phyloP scores from a whole-genome alignment of 2,888 invertebrate species.

The Cecidostiba fungosa region DNA sequence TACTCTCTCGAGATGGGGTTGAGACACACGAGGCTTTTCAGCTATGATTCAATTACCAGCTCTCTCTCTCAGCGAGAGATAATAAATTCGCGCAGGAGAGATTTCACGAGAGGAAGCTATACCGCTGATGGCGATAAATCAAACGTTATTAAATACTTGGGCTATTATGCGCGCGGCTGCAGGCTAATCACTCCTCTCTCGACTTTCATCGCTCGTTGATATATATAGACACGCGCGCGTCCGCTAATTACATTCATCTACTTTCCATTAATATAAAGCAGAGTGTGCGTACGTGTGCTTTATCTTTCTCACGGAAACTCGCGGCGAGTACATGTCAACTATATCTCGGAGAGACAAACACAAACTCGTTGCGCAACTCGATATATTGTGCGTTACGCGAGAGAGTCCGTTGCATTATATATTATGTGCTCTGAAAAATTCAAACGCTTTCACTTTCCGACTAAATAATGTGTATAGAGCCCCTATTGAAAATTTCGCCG shows the following conservation, averaged over 20 bases:
- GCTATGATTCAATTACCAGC: constrained; percentile 16
- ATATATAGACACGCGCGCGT: not conserved
- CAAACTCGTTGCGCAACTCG: not conserved
- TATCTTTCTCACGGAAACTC: not conserved
- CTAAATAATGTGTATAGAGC: not conserved
- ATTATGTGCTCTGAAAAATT: not conserved
- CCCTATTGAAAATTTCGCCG: constrained; percentile 21
- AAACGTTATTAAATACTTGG: not conserved
- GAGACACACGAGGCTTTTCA: constrained; percentile 1
- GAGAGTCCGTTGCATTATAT: not conserved
- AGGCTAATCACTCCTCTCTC: constrained; percentile 5
- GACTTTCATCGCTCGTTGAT: not conserved
- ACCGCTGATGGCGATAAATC: not conserved
- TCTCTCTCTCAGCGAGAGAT: not conserved
- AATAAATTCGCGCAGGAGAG: not conserved
- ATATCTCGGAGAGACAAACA: not conserved
- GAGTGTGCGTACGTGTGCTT: not conserved
- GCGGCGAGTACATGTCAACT: constrained; percentile 1
- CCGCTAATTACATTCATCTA: constrained; percentile 49
- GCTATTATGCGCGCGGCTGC: not conserved
- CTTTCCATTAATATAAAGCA: constrained; percentile 40
- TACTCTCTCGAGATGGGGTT: not conserved
- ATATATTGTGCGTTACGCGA: too few relatives aligned
- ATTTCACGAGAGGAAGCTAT: not conserved
- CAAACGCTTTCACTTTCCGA: constrained; percentile 1